Evolutionary conservation across 2,888 invertebrate species (phyloP).

Genomic region (Pandemis corylana): DNA sequence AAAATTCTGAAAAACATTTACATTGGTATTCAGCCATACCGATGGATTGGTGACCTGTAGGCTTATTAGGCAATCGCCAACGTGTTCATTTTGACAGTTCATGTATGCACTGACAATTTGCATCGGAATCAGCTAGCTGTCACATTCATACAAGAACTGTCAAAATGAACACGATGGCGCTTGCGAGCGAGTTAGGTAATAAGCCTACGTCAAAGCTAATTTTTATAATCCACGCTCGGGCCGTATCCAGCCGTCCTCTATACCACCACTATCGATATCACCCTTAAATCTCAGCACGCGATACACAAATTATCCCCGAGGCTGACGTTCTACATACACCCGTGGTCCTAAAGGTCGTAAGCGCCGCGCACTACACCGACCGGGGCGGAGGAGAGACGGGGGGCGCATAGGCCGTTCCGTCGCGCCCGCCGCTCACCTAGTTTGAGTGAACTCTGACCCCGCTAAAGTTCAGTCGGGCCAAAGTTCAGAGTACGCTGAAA

Average conservation of each 20-base stretch:
- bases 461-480: constrained; percentile 38
- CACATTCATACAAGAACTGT: no score
- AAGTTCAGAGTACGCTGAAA: constrained; percentile 35
- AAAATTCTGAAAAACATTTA: no score
- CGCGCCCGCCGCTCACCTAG: constrained; percentile 31
- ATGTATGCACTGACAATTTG: no score
- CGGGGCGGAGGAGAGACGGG: background rate
- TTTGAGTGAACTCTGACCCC: constrained; percentile 40
- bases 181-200: no score
- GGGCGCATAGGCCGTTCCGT: constrained; percentile 27
- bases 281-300: constrained; percentile 56
- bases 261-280: constrained; percentile 26
- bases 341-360: constrained; percentile 2
- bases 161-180: no score
- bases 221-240: background rate
- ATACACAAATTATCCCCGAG: constrained; percentile 61
- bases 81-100: no score
- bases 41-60: no score
- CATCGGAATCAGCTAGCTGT: no score
- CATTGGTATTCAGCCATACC: no score
- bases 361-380: background rate
- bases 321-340: constrained; percentile 44
- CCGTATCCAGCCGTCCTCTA: constrained; percentile 18
- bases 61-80: no score
- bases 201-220: no score